These are phyloP conservation scores for Falco peregrinus DNA, from an alignment of 2,797 vertebrate genomes.

Conservation along the genomic window DNA sequence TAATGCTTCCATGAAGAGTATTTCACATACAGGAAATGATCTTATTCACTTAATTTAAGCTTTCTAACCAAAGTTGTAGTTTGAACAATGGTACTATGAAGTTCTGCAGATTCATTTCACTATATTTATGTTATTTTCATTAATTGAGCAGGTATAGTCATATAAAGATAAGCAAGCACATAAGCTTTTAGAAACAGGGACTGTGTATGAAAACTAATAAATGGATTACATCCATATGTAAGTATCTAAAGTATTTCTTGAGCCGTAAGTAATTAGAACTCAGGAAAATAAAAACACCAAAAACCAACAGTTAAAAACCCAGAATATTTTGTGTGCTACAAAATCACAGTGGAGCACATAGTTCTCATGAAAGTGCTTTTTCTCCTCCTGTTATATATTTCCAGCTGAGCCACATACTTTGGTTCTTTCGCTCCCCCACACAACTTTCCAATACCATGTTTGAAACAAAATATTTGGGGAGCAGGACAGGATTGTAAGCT, in stretches of 20 bases:
- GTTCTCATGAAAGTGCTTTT: not conserved
- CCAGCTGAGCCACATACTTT: not conserved
- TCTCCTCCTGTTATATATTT: not conserved
- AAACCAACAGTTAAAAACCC: no score
- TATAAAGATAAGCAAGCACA: not conserved
- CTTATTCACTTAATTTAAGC: not conserved
- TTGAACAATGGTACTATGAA: not conserved
- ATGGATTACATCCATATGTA: not conserved
- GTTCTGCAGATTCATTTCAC: not conserved
- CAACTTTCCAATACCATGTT: not conserved
- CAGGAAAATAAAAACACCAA: no score
- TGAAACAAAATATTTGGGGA: not conserved
- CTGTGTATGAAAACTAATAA: not conserved
- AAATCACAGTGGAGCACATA: not conserved
- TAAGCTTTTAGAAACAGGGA: not conserved
- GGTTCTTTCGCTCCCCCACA: not conserved
- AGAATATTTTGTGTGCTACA: not conserved
- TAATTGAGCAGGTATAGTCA: not conserved
- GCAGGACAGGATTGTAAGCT: not conserved
- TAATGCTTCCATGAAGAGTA: not conserved
- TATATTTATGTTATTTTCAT: not conserved
- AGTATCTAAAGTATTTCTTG: not conserved
- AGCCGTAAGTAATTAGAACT: not conserved
- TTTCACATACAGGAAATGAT: not conserved
- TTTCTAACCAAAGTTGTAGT: not conserved